Base-by-base conservation (phyloP, 2,113 vertebrate species). In the Bungarus multicinctus region DNA sequence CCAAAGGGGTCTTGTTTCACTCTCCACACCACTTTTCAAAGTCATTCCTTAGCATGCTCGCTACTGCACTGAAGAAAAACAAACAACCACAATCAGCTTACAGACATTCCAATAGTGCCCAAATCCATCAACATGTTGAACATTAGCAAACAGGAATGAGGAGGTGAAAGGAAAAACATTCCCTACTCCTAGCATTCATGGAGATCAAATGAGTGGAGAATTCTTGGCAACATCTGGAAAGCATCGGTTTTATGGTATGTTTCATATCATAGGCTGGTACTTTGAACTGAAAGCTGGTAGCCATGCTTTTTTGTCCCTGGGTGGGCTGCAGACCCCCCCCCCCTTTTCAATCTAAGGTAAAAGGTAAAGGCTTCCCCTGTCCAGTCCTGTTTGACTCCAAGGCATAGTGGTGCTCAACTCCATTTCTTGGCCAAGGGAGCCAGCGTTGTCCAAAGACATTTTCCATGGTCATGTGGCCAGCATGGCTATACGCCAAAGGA, bases 231-330 rank as follows among this genome's bases (percentile, higher is more conserved):
- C 98, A 98, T 98, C 97, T 98, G 98, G 97, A 97, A 97, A 85
- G 91, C 69, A 97, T 98, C 97, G 52, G 5, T 97, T 97, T 96
- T 96, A 94, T 3, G 85, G 96, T 95, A 96, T 97, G 97, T 97
- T 98, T 97, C 97, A 94, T 96, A 96, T 98, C 96, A 95, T 94
- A 53, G 93, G 94, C 97, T 97, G 97, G 97, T 98, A 97, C 97
- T 97, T 97, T 96, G 97, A 97, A 95, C 96, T 95, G 90, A 96
- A 95, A 95, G 96, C 96, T 95, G 88, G 96, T 94, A 97, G 96
- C 96, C 93, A 93, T 95, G 93, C 94, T 1, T 95, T 95, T 93
- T 50, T 90, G 95, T 97, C 86, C 96, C 95, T 98, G 98, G 98
- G 98, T 98, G 98, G 98, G 94, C 97, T 97, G 97, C 1, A 91